A percentile compares a stretch with the other conserved stretches of the same genome.
phyloP scores from a whole-genome alignment of 1,140 invertebrate species.

The Heliconius hermathena region DNA sequence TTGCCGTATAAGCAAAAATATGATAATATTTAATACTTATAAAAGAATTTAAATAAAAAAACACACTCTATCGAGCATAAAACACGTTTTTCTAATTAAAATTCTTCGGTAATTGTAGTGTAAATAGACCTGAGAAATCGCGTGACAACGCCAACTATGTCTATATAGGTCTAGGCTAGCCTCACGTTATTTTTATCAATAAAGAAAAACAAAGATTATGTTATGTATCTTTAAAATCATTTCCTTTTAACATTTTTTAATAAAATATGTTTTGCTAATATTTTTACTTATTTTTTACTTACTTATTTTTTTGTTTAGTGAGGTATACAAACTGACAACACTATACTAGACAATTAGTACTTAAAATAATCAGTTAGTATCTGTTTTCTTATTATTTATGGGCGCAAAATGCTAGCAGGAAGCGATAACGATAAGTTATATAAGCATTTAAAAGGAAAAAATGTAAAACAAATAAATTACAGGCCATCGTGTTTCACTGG shows the following conservation, averaged over 20 bases:
- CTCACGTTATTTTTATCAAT: slow-evolving; percentile 7
- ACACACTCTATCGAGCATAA: background rate
- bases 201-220: slow-evolving; percentile 17
- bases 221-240: background rate
- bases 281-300: too few species aligned
- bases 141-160: slow-evolving; percentile 13
- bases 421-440: too few species aligned
- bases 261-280: too few species aligned
- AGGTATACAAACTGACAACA: too few species aligned
- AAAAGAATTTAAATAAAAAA: background rate
- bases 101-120: background rate
- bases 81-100: slow-evolving; percentile 8
- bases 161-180: slow-evolving; percentile 22
- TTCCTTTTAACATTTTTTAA: background rate
- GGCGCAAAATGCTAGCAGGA: too few species aligned
- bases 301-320: too few species aligned
- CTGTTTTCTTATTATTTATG: too few species aligned
- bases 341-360: too few species aligned
- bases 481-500: too few species aligned
- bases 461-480: too few species aligned
- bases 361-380: too few species aligned
- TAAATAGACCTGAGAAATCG: background rate
- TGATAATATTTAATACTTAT: background rate
- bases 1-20: background rate
- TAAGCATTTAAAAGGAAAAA: too few species aligned